A percentile compares a stretch with the other conserved stretches of the same genome.
Evolutionary conservation across 2,113 vertebrate species (phyloP).

Genomic region (Channa maculata): DNA sequence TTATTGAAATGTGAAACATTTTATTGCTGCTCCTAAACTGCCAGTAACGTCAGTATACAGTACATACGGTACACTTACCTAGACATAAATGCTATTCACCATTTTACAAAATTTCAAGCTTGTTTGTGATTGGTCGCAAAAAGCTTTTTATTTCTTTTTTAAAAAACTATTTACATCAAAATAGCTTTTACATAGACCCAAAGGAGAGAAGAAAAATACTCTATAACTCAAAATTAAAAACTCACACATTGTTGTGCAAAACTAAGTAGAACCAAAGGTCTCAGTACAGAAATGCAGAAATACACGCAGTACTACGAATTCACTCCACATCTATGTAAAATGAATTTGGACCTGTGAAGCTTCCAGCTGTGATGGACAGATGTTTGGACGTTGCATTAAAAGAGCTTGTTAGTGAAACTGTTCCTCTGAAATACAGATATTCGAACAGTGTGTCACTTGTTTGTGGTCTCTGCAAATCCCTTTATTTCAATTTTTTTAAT

Average conservation of each 20-base stretch:
- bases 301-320: background rate
- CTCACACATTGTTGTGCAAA: background rate
- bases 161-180: too few species aligned
- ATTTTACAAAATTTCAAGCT: background rate
- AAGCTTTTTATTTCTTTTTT: background rate
- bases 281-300: constrained; percentile 7
- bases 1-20: background rate
- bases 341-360: constrained; percentile 16
- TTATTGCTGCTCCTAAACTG: background rate
- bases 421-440: constrained; percentile 21
- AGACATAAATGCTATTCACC: background rate
- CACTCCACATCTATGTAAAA: constrained; percentile 11
- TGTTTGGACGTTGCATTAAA: constrained; percentile 22
- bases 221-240: background rate
- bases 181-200: too few species aligned
- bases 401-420: constrained; percentile 28
- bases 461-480: constrained; percentile 12
- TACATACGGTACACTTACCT: background rate
- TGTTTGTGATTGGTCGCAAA: background rate
- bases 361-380: constrained; percentile 46
- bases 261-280: background rate
- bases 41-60: background rate
- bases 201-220: too few species aligned
- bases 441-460: constrained; percentile 9
- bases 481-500: background rate